These are phyloP conservation scores for Ametastegia equiseti DNA, from an alignment of 2,888 invertebrate species.

Conservation along the genomic window DNA sequence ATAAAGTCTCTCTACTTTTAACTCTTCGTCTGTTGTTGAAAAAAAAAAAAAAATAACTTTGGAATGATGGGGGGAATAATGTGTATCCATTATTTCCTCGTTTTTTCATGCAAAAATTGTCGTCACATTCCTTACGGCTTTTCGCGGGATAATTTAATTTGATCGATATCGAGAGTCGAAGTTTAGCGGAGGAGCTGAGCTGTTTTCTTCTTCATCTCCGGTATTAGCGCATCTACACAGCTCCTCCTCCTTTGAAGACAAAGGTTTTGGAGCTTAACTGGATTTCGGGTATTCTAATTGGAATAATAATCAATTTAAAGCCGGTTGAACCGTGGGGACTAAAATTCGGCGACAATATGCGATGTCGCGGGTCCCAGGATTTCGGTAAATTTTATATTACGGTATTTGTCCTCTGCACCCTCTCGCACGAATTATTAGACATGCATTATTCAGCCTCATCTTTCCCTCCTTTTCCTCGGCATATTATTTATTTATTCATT, in stretches of 20 bases:
- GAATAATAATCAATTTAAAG: slow-evolving; percentile 20
- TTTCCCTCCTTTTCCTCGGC: neutral
- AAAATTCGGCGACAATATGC: neutral
- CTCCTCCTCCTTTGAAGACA: slow-evolving; percentile 20
- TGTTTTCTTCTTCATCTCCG: neutral
- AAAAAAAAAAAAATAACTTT: no score
- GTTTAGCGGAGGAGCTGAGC: no score
- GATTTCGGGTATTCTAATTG: slow-evolving; percentile 29
- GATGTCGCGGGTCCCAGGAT: neutral
- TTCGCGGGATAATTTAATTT: no score
- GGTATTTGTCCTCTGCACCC: no score
- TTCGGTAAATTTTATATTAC: neutral
- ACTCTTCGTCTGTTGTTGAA: no score
- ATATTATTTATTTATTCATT: neutral
- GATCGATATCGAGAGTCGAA: neutral
- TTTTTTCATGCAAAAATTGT: no score
- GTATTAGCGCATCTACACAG: neutral
- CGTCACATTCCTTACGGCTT: no score
- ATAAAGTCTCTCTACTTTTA: no score
- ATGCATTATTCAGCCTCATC: slow-evolving; percentile 7
- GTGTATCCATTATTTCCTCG: no score
- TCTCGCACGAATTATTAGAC: no score
- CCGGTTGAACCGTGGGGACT: neutral
- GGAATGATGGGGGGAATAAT: no score
- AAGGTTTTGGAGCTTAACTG: neutral